These are phyloP conservation scores for Apocrypta bakeri DNA, from an alignment of 1,140 invertebrate genomes.

Conservation along the genomic window DNA sequence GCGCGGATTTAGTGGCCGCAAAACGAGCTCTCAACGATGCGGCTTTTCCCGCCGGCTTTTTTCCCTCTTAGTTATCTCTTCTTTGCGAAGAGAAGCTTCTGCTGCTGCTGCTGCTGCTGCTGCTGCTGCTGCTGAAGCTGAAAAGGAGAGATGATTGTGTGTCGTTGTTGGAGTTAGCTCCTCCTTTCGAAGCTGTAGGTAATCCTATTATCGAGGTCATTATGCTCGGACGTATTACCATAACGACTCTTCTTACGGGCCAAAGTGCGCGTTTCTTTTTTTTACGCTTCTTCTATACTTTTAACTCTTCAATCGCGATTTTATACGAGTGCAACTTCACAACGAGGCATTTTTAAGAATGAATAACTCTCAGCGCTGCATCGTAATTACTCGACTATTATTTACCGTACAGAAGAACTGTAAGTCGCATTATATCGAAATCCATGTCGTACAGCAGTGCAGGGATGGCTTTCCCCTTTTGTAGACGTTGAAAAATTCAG, in stretches of 20 bases:
- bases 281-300: neutral
- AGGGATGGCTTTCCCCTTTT: neutral
- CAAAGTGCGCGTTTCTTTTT: slow-evolving; percentile 51
- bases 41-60: neutral
- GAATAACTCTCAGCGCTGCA: neutral
- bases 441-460: slow-evolving; percentile 1
- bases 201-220: slow-evolving; percentile 68
- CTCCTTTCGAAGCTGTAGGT: slow-evolving; percentile 56
- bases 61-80: slow-evolving; percentile 1
- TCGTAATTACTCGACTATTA: neutral
- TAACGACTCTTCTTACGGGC: slow-evolving; percentile 66
- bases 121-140: too few species aligned
- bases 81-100: too few species aligned
- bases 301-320: neutral
- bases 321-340: too few species aligned
- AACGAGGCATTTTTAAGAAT: neutral
- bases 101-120: neutral
- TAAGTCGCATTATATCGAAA: neutral
- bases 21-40: neutral
- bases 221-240: slow-evolving; percentile 68
- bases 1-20: slow-evolving; percentile 33
- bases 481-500: slow-evolving; percentile 6
- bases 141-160: neutral
- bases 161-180: neutral
- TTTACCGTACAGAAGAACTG: slow-evolving; percentile 9